Conservation (phyloP, 2,888 invertebrate species). For the Elegia similella region DNA sequence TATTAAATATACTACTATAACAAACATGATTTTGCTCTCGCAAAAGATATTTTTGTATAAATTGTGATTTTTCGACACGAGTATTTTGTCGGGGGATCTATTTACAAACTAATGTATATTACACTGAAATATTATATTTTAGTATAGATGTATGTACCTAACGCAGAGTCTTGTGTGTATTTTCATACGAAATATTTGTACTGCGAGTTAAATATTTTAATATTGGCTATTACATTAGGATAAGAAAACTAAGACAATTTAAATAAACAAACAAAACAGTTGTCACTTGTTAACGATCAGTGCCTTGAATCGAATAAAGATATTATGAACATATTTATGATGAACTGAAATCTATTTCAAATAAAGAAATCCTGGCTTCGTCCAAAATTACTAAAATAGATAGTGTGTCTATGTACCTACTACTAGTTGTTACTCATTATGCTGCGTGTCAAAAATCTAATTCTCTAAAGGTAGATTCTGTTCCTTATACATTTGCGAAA, state of each 20-base stretch:
- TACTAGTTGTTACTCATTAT: constrained; percentile 35
- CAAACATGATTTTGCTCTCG: constrained; percentile 53
- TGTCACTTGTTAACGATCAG: constrained; percentile 74
- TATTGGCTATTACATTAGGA: constrained; percentile 77
- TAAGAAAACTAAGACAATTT: constrained; percentile 65
- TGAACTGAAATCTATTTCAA: constrained; percentile 46
- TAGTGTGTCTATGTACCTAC: constrained; percentile 33
- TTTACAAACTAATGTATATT: constrained; percentile 76
- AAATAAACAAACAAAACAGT: constrained; percentile 63
- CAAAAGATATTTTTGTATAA: constrained; percentile 74
- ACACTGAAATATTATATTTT: constrained; percentile 69
- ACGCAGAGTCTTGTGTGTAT: constrained; percentile 75
- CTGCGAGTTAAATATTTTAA: constrained; percentile 71
- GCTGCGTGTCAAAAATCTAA: constrained; percentile 15
- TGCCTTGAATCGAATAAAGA: constrained; percentile 71
- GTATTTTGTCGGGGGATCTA: constrained; percentile 57
- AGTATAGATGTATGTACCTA: constrained; percentile 68
- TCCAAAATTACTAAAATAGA: constrained; percentile 51
- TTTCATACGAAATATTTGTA: constrained; percentile 77
- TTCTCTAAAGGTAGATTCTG: constrained; percentile 34
- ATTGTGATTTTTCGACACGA: constrained; percentile 60
- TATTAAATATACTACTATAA: constrained; percentile 41
- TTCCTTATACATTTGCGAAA: constrained; percentile 59
- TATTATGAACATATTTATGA: constrained; percentile 65
- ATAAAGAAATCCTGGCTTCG: constrained; percentile 42